Evolutionary conservation across 2,888 invertebrate genomes (phyloP), one percentile per base, ranked within the genome.

Genomic region (Plebejus argus): DNA sequence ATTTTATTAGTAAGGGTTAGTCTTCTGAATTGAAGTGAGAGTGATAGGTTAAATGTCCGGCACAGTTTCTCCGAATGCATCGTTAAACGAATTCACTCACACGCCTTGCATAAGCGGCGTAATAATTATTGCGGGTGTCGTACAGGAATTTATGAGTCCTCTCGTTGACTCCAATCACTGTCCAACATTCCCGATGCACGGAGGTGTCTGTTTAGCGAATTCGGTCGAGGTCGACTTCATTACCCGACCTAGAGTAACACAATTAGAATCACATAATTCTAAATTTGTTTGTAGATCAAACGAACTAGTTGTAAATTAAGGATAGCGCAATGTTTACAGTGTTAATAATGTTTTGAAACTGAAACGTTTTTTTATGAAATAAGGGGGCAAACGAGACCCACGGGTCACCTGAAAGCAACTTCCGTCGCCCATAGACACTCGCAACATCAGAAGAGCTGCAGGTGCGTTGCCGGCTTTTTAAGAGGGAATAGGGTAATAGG

Each of bases 161-260:
- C 79, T 79, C 80, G 81, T 81, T 82, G 78, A 78, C 76, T 76
- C 79, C 80, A 82, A 83, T 80, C 79, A 85, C 84, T 83, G 84
- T 81, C 82, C 82, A 86, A 87, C 82, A 83, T 83, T 84, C 66
- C 66, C 85, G 89, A 90, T 90, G 85, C 84, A 89, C 88, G 23
- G 88, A 86, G 85, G 85, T 89, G 88, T 86, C 86, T 85, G 82
- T 81, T 83, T 80, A 82, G 76, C 77, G 82, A 91, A 89, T 90
- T 87, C 81, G 92, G 92, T 90, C 91, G 91, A 93, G 92, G 92
- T 84, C 88, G 86, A 79, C 81, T 86, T 83, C 83, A 85, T 87
- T 85, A 84, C 81, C 12, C 72, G 86, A 86, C 85, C 86, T 87
- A 86, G 85, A 85, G 84, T 82, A 83, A 83, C 79, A 81, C 80